Evolutionary conservation across 2,888 invertebrate genomes (phyloP), one percentile per base, ranked within the genome.

Genomic region (Synergus gifuensis): DNA sequence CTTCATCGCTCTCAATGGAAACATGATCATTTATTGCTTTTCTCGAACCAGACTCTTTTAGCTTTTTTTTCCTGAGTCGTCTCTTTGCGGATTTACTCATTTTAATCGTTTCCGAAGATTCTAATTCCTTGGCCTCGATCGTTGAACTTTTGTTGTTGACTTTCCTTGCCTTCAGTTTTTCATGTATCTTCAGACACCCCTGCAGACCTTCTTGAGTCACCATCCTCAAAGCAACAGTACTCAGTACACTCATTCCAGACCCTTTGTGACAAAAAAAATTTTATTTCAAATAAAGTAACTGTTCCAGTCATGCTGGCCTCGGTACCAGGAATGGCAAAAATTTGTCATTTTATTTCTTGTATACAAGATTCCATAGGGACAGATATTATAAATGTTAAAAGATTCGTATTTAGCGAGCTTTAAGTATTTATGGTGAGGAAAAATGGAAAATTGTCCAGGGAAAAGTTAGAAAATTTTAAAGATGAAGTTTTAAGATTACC

Each of bases 171-270:
- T 46, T 64, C 66, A 40, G 28, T 79, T 87, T 28, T 93, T 84
- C 84, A 92, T 90, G 36, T 93, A 89, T 54, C 73, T 54, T 54
- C 36, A 94, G 86, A 84, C 93, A 93, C 40, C 93, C 92, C 2
- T 93, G 90, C 0, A 94, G 89, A 0, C 94, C 93, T 0, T 94
- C 94, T 89, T 96, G 96, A 0, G 97, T 96, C n/a, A 97, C 94
- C 92, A 97, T 95, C 76, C 97, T 93, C 44, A 97, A 90, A 0
- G 97, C 96, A 66, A 97, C 94, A 87, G 95, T 95, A 83, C 96
- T 96, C 4, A 97, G 93, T 76, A 97, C 94, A 78, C 97, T 97
- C 96, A 97, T 97, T 0, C 97, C 96, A 0, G 96, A 96, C 8
- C 95, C 95, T 28, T 54, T n/a, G 3, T 54, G 5, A 54, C 54